phyloP scores from a whole-genome alignment of 2,888 invertebrate species.

The Caprella mutica region DNA sequence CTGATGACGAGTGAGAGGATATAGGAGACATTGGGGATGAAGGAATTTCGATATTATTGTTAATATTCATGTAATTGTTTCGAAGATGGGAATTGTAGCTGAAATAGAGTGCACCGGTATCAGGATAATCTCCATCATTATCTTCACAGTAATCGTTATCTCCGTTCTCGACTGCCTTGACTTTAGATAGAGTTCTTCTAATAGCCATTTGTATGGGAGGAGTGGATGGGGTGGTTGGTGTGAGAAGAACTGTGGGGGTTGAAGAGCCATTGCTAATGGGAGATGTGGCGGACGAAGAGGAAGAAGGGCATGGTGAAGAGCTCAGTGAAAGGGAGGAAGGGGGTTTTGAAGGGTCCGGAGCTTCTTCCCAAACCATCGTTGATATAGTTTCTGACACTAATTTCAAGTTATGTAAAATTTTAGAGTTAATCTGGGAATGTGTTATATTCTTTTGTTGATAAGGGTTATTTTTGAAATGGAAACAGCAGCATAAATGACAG shows the following conservation, averaged over 20 bases:
- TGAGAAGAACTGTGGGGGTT: background rate
- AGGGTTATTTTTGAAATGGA: too few relatives aligned
- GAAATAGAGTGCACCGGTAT: background rate
- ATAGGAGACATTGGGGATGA: background rate
- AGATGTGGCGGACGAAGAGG: background rate
- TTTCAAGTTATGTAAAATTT: too few relatives aligned
- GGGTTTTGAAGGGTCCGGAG: background rate
- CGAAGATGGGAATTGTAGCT: background rate
- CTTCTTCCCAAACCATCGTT: constrained; percentile 9
- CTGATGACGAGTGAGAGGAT: background rate
- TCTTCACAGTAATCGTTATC: too few relatives aligned
- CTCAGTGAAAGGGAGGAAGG: background rate
- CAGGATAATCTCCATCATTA: background rate
- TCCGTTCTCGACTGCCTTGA: background rate
- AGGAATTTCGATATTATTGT: too few relatives aligned
- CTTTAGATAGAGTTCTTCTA: background rate
- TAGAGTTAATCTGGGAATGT: too few relatives aligned
- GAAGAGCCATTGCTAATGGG: background rate
- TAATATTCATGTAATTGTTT: too few relatives aligned
- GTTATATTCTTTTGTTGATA: too few relatives aligned
- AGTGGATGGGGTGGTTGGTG: background rate
- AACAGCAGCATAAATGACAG: too few relatives aligned
- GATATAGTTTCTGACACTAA: too few relatives aligned
- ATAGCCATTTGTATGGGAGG: background rate
- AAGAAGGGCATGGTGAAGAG: background rate